These are phyloP conservation scores for Pammene fasciana DNA, from an alignment of 2,888 invertebrate genomes.

Conservation along the genomic window DNA sequence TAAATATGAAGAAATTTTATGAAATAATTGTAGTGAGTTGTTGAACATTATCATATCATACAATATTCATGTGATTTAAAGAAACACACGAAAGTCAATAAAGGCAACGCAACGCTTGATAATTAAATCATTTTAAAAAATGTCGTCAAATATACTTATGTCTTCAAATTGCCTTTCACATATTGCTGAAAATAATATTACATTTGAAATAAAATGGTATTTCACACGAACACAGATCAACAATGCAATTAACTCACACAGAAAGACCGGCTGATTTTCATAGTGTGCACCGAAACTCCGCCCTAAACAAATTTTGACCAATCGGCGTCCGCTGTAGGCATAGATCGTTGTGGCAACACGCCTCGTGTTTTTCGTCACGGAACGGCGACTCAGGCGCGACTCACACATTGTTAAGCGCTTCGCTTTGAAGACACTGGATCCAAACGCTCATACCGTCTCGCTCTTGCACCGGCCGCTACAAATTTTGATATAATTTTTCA, in stretches of 20 bases:
- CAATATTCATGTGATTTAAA: too few species aligned
- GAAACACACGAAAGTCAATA: too few species aligned
- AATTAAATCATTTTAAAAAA: too few species aligned
- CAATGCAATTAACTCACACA: slow-evolving; percentile 82
- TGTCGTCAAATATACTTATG: background rate
- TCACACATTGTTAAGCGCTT: slow-evolving; percentile 81
- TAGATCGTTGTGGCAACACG: slow-evolving; percentile 81
- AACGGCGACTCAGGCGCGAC: slow-evolving; percentile 82
- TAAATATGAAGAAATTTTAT: too few species aligned
- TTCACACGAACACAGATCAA: slow-evolving; percentile 72
- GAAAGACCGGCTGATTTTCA: slow-evolving; percentile 60
- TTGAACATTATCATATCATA: too few species aligned
- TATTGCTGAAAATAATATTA: slow-evolving; percentile 65
- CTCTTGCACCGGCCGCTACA: slow-evolving; percentile 59
- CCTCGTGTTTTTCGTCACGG: slow-evolving; percentile 81
- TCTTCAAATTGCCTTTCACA: slow-evolving; percentile 25
- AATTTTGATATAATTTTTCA: slow-evolving; percentile 10
- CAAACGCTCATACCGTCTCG: slow-evolving; percentile 70
- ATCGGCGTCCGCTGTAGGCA: slow-evolving; percentile 68
- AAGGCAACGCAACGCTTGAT: too few species aligned
- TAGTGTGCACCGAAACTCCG: slow-evolving; percentile 77
- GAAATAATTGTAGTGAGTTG: too few species aligned
- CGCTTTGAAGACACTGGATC: slow-evolving; percentile 78
- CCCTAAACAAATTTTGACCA: slow-evolving; percentile 77
- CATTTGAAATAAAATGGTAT: slow-evolving; percentile 64